Evolutionary conservation across 2,888 invertebrate species (phyloP).

Genomic region (Caenorhabditis sp.): DNA sequence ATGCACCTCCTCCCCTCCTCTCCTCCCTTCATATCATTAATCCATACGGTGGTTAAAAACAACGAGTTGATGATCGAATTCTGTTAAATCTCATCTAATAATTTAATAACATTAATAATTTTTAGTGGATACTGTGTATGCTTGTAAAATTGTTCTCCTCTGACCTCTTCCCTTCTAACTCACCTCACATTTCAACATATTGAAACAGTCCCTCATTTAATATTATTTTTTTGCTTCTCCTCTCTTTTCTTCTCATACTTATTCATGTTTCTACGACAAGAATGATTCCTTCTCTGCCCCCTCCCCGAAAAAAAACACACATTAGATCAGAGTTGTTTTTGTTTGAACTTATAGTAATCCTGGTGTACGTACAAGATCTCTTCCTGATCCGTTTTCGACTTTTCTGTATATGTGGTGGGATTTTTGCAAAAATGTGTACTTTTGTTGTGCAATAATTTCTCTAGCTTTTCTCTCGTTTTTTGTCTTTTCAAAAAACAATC

Average conservation of each 20-base stretch:
- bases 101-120: conserved; percentile 27
- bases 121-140: conserved; percentile 56
- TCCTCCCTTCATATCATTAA: conserved; percentile 34
- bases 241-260: conserved; percentile 36
- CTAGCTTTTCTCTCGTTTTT: conserved; percentile 34
- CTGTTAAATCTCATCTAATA: conserved; percentile 29
- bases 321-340: conserved; percentile 19
- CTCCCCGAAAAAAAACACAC: conserved; percentile 21
- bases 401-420: conserved; percentile 65
- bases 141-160: conserved; percentile 48
- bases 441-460: conserved; percentile 53
- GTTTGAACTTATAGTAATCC: conserved; percentile 20
- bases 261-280: conserved; percentile 60
- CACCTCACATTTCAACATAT: conserved; percentile 54
- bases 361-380: conserved; percentile 59
- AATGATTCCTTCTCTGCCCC: conserved; percentile 11
- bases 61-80: conserved; percentile 44
- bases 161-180: conserved; percentile 15
- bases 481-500: conserved; percentile 8
- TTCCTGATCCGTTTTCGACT: background rate
- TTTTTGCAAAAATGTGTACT: conserved; percentile 17
- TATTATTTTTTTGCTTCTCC: background rate
- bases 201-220: conserved; percentile 14
- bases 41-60: conserved; percentile 25
- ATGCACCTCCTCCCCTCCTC: conserved; percentile 20